Evolutionary conservation across 2,888 invertebrate genomes (phyloP).

Genomic region (Thera britannica): DNA sequence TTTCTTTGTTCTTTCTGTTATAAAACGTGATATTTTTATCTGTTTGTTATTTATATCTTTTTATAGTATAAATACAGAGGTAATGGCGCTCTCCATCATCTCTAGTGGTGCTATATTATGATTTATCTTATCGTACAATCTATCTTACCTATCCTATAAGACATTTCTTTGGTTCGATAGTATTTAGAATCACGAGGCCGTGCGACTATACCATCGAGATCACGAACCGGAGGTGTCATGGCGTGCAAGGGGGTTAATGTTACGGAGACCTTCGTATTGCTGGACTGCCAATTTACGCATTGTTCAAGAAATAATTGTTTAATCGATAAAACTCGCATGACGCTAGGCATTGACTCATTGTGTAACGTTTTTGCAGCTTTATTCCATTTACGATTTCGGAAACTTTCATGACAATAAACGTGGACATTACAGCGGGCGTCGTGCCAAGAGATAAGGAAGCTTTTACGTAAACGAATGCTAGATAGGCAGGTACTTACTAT

Average conservation of each 20-base stretch:
- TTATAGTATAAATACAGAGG: constrained; percentile 11
- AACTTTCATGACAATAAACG: constrained; percentile 37
- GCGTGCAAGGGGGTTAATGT: constrained; percentile 67
- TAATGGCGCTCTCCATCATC: constrained; percentile 31
- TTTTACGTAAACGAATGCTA: constrained; percentile 41
- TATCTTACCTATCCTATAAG: constrained; percentile 22
- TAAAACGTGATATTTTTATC: constrained; percentile 32
- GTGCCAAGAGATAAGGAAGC: constrained; percentile 43
- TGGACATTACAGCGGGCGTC: constrained; percentile 38
- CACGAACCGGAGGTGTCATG: constrained; percentile 55
- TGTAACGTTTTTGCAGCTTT: constrained; percentile 19
- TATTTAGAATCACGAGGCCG: constrained; percentile 42
- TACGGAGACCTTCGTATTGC: constrained; percentile 60
- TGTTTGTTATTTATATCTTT: constrained; percentile 22
- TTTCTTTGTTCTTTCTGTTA: constrained; percentile 25
- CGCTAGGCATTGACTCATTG: constrained; percentile 29
- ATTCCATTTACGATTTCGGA: constrained; percentile 29
- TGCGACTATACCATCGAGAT: constrained; percentile 51
- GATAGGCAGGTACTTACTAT: constrained; percentile 9
- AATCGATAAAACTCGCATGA: constrained; percentile 15
- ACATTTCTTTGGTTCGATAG: constrained; percentile 36
- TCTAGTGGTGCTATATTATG: constrained; percentile 26
- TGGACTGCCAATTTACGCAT: constrained; percentile 24
- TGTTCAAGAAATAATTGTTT: constrained; percentile 58
- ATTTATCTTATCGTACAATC: constrained; percentile 28